Evolutionary conservation across 2,888 invertebrate genomes (phyloP).

Genomic region (Drosophila neonasuta): DNA sequence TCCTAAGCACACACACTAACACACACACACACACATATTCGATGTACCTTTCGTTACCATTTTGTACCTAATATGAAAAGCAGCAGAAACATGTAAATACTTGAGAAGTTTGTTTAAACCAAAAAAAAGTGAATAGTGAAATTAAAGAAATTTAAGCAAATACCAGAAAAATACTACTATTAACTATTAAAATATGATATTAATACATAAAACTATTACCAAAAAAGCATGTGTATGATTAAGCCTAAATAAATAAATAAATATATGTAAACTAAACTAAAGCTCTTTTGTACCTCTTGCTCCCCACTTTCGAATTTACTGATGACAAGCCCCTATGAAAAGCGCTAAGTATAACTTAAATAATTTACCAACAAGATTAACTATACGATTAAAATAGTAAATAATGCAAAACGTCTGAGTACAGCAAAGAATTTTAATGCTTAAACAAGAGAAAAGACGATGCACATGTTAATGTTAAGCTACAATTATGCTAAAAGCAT

Average conservation of each 20-base stretch:
- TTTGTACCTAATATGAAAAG: slow-evolving; percentile 34
- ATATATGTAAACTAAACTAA: slow-evolving; percentile 24
- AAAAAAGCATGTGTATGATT: slow-evolving; percentile 11
- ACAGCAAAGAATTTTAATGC: slow-evolving; percentile 35
- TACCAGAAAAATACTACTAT: slow-evolving; percentile 23
- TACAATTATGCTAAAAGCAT: slow-evolving; percentile 71
- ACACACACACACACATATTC: slow-evolving; percentile 17
- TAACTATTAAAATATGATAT: slow-evolving; percentile 15
- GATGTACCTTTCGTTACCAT: slow-evolving; percentile 41
- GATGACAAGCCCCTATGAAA: slow-evolving; percentile 43
- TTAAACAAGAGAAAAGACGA: slow-evolving; percentile 21
- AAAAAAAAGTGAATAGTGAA: slow-evolving; percentile 33
- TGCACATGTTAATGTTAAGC: slow-evolving; percentile 45
- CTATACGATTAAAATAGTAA: slow-evolving; percentile 23
- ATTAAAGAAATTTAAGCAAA: slow-evolving; percentile 10
- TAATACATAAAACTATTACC: slow-evolving; percentile 24
- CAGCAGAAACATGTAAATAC: slow-evolving; percentile 37
- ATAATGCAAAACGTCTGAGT: slow-evolving; percentile 37
- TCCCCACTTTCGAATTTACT: slow-evolving; percentile 74
- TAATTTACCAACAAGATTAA: slow-evolving; percentile 13
- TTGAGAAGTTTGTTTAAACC: slow-evolving; percentile 17
- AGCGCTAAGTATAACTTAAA: slow-evolving; percentile 65
- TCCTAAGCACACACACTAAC: slow-evolving; percentile 21
- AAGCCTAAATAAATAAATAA: slow-evolving; percentile 3
- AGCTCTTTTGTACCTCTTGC: slow-evolving; percentile 75